A percentile compares a stretch with the other conserved stretches of the same genome.
phyloP scores from a whole-genome alignment of 2,113 vertebrate species.

The Epinephelus lanceolatus region DNA sequence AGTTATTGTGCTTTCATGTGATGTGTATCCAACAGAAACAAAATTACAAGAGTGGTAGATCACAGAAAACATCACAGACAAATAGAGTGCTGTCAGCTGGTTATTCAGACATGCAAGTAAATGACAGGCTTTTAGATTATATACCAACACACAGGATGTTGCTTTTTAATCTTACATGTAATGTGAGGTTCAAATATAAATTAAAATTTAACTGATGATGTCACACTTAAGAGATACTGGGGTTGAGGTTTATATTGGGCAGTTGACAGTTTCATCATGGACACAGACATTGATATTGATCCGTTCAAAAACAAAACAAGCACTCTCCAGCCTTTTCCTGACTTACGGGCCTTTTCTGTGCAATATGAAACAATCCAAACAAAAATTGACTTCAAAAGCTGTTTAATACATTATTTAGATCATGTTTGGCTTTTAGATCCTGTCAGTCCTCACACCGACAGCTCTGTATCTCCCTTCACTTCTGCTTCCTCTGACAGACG shows the following conservation, averaged over 20 bases:
- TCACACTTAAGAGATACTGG: not conserved
- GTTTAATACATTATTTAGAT: slow-evolving; percentile 51
- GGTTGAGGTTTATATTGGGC: not conserved
- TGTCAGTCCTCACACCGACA: slow-evolving; percentile 4
- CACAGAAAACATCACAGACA: not conserved
- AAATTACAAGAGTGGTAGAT: not conserved
- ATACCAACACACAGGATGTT: not conserved
- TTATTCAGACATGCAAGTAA: not conserved
- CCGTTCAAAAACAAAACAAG: not conserved
- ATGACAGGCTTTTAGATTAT: not conserved
- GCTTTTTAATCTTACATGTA: not conserved
- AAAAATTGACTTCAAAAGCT: slow-evolving; percentile 7
- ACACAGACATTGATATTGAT: not conserved
- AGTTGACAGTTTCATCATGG: not conserved
- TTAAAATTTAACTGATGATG: not conserved
- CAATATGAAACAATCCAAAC: slow-evolving; percentile 20
- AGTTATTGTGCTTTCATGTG: not conserved
- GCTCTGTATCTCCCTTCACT: not conserved
- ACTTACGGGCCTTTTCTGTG: not conserved
- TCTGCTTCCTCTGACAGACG: slow-evolving; percentile 37
- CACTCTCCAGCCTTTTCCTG: not conserved
- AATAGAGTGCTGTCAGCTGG: not conserved
- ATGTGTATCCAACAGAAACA: not conserved
- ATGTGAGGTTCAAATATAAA: not conserved
- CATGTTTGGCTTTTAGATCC: slow-evolving; percentile 33